phyloP scores from a whole-genome alignment of 2,797 vertebrate species.

The Ceryle rudis region DNA sequence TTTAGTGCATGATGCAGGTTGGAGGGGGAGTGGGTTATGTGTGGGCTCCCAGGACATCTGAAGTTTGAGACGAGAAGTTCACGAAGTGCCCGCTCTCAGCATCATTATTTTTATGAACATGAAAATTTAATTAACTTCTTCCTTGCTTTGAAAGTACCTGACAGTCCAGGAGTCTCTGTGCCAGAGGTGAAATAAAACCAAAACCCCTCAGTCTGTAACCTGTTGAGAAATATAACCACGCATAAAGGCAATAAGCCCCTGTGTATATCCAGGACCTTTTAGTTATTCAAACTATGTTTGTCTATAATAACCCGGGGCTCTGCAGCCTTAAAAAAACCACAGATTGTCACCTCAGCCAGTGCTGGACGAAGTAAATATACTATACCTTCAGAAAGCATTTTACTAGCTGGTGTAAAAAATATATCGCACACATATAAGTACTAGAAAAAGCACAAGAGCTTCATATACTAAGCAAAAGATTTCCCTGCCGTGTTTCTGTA shows the following conservation, averaged over 20 bases:
- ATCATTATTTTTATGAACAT: not conserved
- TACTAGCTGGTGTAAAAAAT: not conserved
- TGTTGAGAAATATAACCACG: not conserved
- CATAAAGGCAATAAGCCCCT: not conserved
- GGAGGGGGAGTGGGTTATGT: not conserved
- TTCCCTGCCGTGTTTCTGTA: not conserved
- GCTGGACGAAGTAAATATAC: not conserved
- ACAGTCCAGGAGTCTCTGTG: not conserved
- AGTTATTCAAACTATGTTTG: not conserved
- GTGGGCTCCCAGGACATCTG: not conserved
- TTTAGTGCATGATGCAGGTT: not conserved
- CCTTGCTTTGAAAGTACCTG: not conserved
- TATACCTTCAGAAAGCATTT: not conserved
- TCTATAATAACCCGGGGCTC: not conserved
- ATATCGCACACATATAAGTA: not conserved
- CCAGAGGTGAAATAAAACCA: not conserved
- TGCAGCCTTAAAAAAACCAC: not conserved
- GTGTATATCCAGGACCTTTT: not conserved
- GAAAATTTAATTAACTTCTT: not conserved
- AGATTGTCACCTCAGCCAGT: not conserved
- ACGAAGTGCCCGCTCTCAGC: not conserved
- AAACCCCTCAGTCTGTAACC: not conserved
- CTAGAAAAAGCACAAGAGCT: not conserved
- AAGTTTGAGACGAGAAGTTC: not conserved
- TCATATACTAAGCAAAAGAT: not conserved